Percentiles rank a stretch among this genome's conserved stretches.
Evolutionary conservation across 2,888 invertebrate species (phyloP).

Genomic region (Diplazon laetatorius): DNA sequence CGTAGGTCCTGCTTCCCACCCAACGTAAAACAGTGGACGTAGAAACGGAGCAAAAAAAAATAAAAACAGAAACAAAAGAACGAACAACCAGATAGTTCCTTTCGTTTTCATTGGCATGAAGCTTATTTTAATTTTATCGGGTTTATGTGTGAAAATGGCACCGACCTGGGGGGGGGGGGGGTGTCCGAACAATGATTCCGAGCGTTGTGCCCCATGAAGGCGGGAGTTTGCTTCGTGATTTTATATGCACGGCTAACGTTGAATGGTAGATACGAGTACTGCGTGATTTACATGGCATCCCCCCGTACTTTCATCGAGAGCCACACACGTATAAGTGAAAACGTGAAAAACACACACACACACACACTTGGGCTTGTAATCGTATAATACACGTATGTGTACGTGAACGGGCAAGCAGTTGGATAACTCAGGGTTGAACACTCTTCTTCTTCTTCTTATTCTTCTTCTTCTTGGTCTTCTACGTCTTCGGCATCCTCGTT

Average conservation of each 20-base stretch:
- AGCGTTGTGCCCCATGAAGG: neutral
- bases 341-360: neutral
- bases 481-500: conserved; percentile 45
- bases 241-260: conserved; percentile 53
- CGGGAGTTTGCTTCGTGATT: conserved; percentile 49
- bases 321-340: conserved; percentile 3
- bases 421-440: conserved; percentile 43
- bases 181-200: neutral
- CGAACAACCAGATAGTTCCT: neutral
- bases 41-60: too few species aligned
- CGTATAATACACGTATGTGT: conserved; percentile 27
- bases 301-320: conserved; percentile 58
- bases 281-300: conserved; percentile 76
- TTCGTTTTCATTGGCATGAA: conserved; percentile 1
- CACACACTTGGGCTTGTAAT: neutral
- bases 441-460: conserved; percentile 18
- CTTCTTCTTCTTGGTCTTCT: too few species aligned
- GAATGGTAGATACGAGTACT: conserved; percentile 69
- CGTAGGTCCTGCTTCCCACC: too few species aligned
- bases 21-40: too few species aligned
- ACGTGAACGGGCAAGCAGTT: conserved; percentile 1
- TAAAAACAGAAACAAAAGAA: too few species aligned
- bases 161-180: neutral
- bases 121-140: conserved; percentile 19
- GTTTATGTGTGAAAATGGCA: conserved; percentile 21